Base-by-base conservation (phyloP, 2,113 vertebrate genomes). In the Prolemur simus region DNA sequence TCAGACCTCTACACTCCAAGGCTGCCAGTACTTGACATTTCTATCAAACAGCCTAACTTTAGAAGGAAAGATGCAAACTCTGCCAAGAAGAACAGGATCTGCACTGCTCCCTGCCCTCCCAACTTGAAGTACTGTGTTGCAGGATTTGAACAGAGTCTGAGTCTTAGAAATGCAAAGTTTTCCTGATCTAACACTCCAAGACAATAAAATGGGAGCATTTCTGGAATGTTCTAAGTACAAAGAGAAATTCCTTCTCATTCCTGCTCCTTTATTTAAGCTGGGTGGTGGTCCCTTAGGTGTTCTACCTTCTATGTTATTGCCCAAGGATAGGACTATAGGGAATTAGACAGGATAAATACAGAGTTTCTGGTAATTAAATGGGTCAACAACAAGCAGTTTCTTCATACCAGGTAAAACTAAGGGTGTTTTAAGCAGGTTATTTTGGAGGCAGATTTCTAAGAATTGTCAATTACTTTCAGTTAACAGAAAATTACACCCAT, bases 401-500 rank as follows among this genome's bases (percentile, higher is more conserved):
- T 93, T 95, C 47, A 54, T 23, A 84, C 23, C 73, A 87, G 74
- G n/a, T 78, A 82, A 96, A 94, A 78, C 77, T n/a, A 77, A 91
- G 66, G 2, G 68, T 91, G 81, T 49, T 73, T 25, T 47, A 95
- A 89, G 20, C 42, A 69, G 64, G 81, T 88, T 95, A 91, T 95
- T 98, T 94, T 93, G 34, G 27, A 84, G 86, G 20, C 21, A 89
- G 7, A 85, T 93, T 98, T 98, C 98, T 91, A 96, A 27, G 97
- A 98, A 98, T 25, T 97, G 39, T 76, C 49, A 93, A 83, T 96
- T 63, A 94, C 47, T 85, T 27, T 88, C 68, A 93, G 89, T 95
- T 98, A 97, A 85, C 91, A 97, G 94, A 97, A 97, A 97, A 87
- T 89, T 94, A 92, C 90, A 94, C 88, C 90, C 97, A 96, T 93